Conservation (phyloP, 2,113 vertebrate species). For the Tachuris rubrigastra region DNA sequence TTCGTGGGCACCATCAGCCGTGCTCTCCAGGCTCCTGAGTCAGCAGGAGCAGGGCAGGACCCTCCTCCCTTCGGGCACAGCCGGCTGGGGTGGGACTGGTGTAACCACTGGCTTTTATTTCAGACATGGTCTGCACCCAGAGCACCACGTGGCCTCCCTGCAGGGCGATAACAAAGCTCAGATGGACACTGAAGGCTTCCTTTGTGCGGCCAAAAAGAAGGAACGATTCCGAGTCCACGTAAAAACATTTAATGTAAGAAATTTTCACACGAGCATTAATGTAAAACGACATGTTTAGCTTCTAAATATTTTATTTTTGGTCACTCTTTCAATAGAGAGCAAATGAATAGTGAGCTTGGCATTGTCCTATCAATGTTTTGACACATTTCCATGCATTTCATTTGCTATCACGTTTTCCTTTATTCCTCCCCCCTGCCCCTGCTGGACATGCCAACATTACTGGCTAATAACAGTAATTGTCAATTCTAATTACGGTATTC, state of each 20-base stretch:
- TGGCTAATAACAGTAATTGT: background rate
- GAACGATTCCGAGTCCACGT: background rate
- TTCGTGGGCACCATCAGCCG: background rate
- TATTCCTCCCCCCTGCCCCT: accelerated
- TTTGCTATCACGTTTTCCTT: background rate
- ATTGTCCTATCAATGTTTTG: background rate
- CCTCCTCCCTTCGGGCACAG: background rate
- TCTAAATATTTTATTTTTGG: background rate
- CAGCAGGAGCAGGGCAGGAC: background rate
- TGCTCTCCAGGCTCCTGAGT: background rate
- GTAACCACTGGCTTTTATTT: background rate
- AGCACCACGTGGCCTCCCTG: background rate
- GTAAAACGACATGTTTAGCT: background rate
- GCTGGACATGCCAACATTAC: background rate
- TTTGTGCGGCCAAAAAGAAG: background rate
- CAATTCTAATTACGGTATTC: background rate
- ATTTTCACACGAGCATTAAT: background rate
- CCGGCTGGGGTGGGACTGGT: background rate
- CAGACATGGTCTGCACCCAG: background rate
- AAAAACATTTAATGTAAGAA: background rate
- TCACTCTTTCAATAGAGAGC: background rate
- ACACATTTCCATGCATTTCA: background rate
- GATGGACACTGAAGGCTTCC: background rate
- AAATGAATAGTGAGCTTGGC: background rate
- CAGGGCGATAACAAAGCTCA: background rate